Conservation (phyloP, 2,888 invertebrate species). For the Perdita meconis region DNA sequence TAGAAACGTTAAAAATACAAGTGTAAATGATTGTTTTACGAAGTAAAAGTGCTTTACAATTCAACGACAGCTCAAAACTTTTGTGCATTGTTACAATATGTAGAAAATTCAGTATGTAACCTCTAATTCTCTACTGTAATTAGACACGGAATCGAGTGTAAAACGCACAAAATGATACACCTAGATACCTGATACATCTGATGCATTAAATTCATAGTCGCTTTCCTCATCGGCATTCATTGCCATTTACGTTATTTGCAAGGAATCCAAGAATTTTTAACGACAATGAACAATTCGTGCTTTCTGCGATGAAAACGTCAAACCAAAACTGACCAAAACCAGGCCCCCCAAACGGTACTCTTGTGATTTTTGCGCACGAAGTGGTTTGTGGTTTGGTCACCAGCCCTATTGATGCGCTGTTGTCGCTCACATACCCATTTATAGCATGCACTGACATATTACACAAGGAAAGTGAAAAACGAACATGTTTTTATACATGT, state of each 20-base stretch:
- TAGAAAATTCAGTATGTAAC: conserved; percentile 29
- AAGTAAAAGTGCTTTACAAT: not conserved
- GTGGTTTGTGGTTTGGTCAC: too few species aligned
- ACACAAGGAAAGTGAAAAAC: too few species aligned
- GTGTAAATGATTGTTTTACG: too few species aligned
- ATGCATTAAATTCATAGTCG: conserved; percentile 46
- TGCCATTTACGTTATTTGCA: not conserved
- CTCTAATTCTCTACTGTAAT: conserved; percentile 16
- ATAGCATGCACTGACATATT: too few species aligned
- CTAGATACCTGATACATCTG: conserved; percentile 31
- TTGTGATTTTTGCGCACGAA: too few species aligned
- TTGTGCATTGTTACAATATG: conserved; percentile 17
- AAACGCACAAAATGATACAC: conserved; percentile 28
- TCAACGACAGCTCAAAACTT: not conserved
- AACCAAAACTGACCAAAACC: too few species aligned
- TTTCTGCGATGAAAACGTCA: conserved; percentile 21
- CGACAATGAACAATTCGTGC: conserved; percentile 36
- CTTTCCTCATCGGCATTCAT: conserved; percentile 53
- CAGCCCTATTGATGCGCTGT: too few species aligned
- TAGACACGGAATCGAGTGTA: not conserved
- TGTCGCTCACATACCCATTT: too few species aligned
- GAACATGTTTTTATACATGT: too few species aligned
- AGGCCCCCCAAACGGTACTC: too few species aligned
- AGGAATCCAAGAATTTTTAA: not conserved
- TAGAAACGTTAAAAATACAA: not conserved